phyloP scores from a whole-genome alignment of 2,797 vertebrate genomes.

The Dryobates pubescens region DNA sequence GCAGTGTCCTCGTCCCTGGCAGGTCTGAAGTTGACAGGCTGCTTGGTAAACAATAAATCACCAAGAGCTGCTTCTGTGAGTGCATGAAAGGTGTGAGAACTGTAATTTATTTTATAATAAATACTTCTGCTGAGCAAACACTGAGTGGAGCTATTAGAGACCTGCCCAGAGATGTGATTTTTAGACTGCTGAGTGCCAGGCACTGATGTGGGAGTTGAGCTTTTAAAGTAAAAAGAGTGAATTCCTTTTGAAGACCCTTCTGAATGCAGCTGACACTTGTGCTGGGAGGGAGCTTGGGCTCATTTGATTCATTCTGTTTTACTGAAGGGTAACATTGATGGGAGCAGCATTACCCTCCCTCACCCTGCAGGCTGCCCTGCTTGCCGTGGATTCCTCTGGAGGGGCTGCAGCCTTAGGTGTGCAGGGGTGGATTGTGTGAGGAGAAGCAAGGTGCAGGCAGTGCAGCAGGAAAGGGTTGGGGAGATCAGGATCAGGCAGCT shows the following conservation, averaged over 20 bases:
- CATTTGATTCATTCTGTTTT: slow-evolving; percentile 56
- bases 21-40: not conserved
- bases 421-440: not conserved
- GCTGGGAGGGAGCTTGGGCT: slow-evolving; percentile 15
- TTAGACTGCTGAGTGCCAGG: slow-evolving; percentile 51
- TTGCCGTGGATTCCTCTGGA: not conserved
- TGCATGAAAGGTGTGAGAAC: slow-evolving; percentile 66
- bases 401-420: not conserved
- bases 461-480: not conserved
- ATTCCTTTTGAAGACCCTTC: slow-evolving; percentile 57
- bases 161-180: slow-evolving; percentile 71
- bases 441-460: not conserved
- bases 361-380: not conserved
- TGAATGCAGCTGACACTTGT: slow-evolving; percentile 34
- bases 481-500: not conserved
- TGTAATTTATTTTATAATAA: slow-evolving; percentile 71
- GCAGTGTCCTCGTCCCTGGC: not conserved
- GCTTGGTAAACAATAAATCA: slow-evolving; percentile 57
- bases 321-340: slow-evolving; percentile 22
- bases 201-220: slow-evolving; percentile 33
- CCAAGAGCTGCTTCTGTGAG: slow-evolving; percentile 38
- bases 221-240: slow-evolving; percentile 53
- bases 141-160: slow-evolving; percentile 50
- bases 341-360: slow-evolving; percentile 18
- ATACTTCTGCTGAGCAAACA: slow-evolving; percentile 71